Evolutionary conservation across 2,888 invertebrate genomes (phyloP).

Genomic region (Beris chalybata): DNA sequence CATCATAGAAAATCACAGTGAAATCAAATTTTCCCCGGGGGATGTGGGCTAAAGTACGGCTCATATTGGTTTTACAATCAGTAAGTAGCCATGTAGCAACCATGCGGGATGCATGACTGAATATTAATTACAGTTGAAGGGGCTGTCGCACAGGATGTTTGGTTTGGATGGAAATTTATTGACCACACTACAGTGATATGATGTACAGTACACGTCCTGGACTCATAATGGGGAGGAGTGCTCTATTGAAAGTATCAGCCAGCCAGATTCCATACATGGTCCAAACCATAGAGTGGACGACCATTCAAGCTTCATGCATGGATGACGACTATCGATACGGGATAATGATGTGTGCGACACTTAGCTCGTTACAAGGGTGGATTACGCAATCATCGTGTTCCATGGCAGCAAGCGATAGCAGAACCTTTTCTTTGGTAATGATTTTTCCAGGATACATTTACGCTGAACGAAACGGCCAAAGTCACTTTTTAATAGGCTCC

Average conservation of each 20-base stretch:
- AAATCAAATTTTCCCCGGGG: too few relatives aligned
- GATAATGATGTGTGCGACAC: slow-evolving; percentile 17
- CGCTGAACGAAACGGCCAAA: too few relatives aligned
- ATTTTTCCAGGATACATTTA: too few relatives aligned
- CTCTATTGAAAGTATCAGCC: slow-evolving; percentile 7
- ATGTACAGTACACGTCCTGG: slow-evolving; percentile 18
- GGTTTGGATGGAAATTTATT: slow-evolving; percentile 36
- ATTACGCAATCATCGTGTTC: slow-evolving; percentile 24
- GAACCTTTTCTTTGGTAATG: too few relatives aligned
- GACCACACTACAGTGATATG: slow-evolving; percentile 34
- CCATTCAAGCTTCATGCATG: slow-evolving; percentile 16
- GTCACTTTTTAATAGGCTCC: too few relatives aligned
- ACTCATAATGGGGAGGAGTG: slow-evolving; percentile 10
- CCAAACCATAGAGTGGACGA: not conserved
- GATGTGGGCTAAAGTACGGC: too few relatives aligned
- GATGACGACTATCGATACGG: slow-evolving; percentile 22
- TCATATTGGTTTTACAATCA: too few relatives aligned
- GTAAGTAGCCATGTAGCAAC: slow-evolving; percentile 5
- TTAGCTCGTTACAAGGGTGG: not conserved
- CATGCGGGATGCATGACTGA: slow-evolving; percentile 12
- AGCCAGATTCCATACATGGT: not conserved
- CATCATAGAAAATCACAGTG: too few relatives aligned
- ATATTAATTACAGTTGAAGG: slow-evolving; percentile 31
- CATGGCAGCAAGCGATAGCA: too few relatives aligned
- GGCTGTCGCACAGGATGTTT: slow-evolving; percentile 36